These are phyloP conservation scores for Pseudorhombus dupliciocellatus DNA, from an alignment of 2,113 vertebrate species.

Conservation along the genomic window DNA sequence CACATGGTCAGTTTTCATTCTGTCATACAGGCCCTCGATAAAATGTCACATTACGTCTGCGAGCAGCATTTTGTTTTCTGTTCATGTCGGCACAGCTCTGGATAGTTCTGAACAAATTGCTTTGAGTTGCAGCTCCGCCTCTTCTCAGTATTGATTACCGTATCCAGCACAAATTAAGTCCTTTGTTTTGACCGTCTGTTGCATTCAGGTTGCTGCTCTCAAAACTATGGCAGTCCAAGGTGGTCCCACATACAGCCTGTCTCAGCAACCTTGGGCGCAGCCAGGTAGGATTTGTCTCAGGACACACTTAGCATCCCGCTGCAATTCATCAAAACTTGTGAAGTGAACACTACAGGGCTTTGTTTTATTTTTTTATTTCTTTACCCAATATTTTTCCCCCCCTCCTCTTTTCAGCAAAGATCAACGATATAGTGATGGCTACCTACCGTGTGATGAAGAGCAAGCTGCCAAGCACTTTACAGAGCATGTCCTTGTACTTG, in stretches of 20 bases:
- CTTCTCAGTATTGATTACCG: constrained; percentile 10
- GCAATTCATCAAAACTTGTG: constrained; percentile 64
- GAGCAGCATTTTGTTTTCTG: background rate
- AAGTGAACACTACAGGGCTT: constrained; percentile 50
- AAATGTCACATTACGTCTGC: background rate
- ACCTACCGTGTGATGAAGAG: constrained; percentile 93
- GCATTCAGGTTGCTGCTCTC: constrained; percentile 87
- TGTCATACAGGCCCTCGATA: too few relatives aligned
- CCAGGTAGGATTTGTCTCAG: constrained; percentile 84
- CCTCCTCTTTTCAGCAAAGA: constrained; percentile 86
- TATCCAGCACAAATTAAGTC: constrained; percentile 9
- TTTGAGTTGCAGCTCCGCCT: background rate
- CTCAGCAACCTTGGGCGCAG: constrained; percentile 97
- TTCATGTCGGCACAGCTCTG: constrained; percentile 12
- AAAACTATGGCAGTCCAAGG: constrained; percentile 94
- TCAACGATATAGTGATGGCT: constrained; percentile 90
- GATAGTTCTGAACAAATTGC: constrained; percentile 12
- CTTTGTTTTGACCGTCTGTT: constrained; percentile 26
- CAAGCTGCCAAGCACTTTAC: constrained; percentile 90
- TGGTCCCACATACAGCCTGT: constrained; percentile 92
- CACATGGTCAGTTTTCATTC: too few relatives aligned
- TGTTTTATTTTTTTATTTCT: constrained; percentile 23
- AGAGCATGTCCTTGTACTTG: constrained; percentile 96
- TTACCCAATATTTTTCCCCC: constrained; percentile 7
- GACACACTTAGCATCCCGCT: constrained; percentile 35